These are phyloP conservation scores for Drosophila novamexicana DNA, from an alignment of 1,140 invertebrate genomes.

Conservation along the genomic window DNA sequence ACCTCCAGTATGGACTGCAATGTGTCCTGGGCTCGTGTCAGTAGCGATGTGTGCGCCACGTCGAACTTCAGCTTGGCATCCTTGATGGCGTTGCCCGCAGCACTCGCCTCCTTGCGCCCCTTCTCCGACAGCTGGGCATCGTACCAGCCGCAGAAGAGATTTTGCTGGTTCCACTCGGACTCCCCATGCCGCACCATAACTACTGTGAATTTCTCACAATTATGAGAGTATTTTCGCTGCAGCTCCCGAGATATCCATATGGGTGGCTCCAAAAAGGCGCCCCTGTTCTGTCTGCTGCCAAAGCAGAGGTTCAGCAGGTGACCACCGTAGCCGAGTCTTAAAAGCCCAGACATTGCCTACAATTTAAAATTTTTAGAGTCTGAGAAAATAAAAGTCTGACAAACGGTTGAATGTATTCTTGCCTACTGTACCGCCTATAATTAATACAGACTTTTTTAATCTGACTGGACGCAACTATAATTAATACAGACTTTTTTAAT, in stretches of 20 bases:
- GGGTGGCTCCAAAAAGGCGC: too few relatives aligned
- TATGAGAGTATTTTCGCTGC: constrained; percentile 9
- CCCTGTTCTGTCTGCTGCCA: too few relatives aligned
- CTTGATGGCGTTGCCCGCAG: constrained; percentile 94
- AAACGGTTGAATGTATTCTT: too few relatives aligned
- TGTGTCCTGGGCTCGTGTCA: constrained; percentile 95
- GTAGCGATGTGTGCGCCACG: constrained; percentile 94
- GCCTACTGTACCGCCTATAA: too few relatives aligned
- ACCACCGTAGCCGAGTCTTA: neutral
- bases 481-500: too few relatives aligned
- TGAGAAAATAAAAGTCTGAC: neutral
- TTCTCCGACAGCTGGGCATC: constrained; percentile 93
- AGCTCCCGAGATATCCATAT: neutral
- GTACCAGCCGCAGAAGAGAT: constrained; percentile 97
- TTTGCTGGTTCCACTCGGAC: constrained; percentile 97
- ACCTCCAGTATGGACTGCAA: constrained; percentile 91
- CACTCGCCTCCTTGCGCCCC: constrained; percentile 90
- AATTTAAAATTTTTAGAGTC: neutral
- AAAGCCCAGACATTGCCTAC: neutral
- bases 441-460: too few relatives aligned
- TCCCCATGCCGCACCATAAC: constrained; percentile 98
- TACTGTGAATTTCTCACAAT: constrained; percentile 80
- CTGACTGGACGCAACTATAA: too few relatives aligned
- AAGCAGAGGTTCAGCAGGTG: neutral
- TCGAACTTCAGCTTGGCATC: constrained; percentile 93